These are phyloP conservation scores for Pollenia griseotomentosa DNA, from an alignment of 2,888 invertebrate species.

Conservation along the genomic window DNA sequence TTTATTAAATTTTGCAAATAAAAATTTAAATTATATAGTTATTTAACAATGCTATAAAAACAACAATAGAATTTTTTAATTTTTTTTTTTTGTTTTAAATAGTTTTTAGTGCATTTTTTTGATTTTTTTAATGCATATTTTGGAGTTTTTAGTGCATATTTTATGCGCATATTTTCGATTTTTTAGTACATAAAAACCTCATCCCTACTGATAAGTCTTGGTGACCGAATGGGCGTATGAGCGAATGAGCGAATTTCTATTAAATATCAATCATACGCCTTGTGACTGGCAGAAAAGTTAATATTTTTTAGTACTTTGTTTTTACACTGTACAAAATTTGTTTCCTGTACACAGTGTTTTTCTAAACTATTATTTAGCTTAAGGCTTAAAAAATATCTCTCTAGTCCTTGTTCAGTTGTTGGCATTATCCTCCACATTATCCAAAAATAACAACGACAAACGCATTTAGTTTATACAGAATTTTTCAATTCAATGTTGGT, in stretches of 20 bases:
- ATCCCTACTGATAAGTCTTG: no score
- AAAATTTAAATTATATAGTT: no score
- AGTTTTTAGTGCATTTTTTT: no score
- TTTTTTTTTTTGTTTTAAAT: no score
- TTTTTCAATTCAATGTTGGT: conserved; percentile 28
- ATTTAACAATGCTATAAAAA: no score
- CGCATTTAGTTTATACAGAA: neutral
- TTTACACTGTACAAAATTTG: neutral
- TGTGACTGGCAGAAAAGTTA: neutral
- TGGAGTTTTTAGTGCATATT: no score
- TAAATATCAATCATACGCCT: neutral
- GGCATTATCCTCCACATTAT: neutral
- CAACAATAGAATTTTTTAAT: no score
- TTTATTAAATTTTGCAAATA: no score
- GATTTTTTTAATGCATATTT: no score
- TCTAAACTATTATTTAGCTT: conserved; percentile 35
- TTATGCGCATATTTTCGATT: no score
- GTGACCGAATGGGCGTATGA: neutral
- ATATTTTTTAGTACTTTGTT: neutral
- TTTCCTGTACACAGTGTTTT: neutral
- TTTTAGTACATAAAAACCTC: no score
- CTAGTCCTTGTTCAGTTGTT: neutral
- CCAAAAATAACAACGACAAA: conserved; percentile 2
- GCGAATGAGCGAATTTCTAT: neutral
- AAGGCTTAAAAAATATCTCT: conserved; percentile 34